Evolutionary conservation across 2,113 vertebrate species (phyloP).

Genomic region (Arizona elegans): DNA sequence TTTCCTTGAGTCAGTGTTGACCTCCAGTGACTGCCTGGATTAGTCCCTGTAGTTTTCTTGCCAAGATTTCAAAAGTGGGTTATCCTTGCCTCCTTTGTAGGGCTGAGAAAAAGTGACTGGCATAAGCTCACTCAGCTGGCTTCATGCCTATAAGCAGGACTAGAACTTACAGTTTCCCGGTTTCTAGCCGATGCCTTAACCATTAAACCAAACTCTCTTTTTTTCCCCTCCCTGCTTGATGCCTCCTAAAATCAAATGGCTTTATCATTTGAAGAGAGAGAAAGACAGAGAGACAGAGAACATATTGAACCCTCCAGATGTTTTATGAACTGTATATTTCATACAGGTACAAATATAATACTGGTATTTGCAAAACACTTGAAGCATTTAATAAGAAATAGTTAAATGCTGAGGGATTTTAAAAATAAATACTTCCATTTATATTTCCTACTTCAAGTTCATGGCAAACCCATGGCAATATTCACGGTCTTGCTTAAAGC

Average conservation of each 20-base stretch:
- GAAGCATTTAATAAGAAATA: neutral
- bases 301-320: too few species aligned
- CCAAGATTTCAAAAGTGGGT: neutral
- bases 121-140: neutral
- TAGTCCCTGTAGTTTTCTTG: neutral
- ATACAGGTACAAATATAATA: neutral
- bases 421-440: neutral
- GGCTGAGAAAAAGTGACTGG: neutral
- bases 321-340: neutral
- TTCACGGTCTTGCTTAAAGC: neutral
- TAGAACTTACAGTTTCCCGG: neutral
- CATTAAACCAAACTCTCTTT: too few species aligned
- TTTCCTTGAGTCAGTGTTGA: neutral
- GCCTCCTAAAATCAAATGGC: too few species aligned
- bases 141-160: neutral
- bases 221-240: too few species aligned
- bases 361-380: neutral
- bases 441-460: neutral
- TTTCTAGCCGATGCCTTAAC: too few species aligned
- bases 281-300: too few species aligned
- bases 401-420: neutral
- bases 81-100: neutral
- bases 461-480: neutral
- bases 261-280: too few species aligned
- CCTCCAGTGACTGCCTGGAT: neutral